Conservation (phyloP, 2,797 vertebrate species). For the Gymnothorax javanicus region DNA sequence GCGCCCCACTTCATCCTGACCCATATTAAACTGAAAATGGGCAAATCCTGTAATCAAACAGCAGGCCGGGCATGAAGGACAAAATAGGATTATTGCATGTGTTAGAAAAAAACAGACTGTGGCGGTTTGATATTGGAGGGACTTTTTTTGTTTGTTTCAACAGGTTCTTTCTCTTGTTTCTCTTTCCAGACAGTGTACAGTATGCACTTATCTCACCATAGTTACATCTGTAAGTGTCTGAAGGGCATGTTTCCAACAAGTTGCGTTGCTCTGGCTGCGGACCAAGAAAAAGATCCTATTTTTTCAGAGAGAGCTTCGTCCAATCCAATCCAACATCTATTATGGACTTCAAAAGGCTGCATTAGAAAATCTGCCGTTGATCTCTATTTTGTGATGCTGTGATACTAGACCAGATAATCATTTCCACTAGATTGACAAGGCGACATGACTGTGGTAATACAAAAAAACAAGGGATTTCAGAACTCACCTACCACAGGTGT, state of each 20-base stretch:
- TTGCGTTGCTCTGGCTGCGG: background rate
- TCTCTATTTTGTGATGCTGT: no score
- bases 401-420: no score
- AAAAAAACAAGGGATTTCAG: no score
- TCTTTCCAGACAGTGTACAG: background rate
- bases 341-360: background rate
- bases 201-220: background rate
- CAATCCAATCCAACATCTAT: background rate
- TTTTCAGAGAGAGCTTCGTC: background rate
- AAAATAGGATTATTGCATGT: background rate
- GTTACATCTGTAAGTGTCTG: background rate
- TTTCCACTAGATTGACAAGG: no score
- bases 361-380: background rate
- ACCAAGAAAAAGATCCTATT: background rate
- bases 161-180: background rate
- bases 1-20: background rate
- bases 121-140: background rate
- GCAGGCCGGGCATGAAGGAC: background rate
- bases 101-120: background rate
- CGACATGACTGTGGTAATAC: no score
- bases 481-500: no score
- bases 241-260: background rate
- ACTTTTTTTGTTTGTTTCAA: background rate
- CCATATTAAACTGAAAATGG: background rate
- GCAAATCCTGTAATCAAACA: conserved; percentile 2